These are phyloP conservation scores for Cepaea hortensis DNA, from an alignment of 2,888 invertebrate species.

Conservation along the genomic window DNA sequence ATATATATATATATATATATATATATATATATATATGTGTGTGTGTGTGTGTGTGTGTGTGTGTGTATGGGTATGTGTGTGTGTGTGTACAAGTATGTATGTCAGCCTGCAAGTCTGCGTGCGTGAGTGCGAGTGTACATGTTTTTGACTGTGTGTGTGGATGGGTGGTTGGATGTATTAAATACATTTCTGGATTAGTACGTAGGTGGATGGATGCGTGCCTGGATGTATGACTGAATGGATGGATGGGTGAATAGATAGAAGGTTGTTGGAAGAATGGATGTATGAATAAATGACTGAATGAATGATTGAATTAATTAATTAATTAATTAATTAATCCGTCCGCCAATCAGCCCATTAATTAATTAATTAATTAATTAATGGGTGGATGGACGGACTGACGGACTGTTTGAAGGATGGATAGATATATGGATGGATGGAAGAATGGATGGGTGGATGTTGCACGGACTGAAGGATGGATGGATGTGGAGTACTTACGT, in stretches of 20 bases:
- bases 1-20: no score
- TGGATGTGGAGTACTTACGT: no score
- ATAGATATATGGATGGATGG: neutral
- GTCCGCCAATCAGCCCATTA: neutral
- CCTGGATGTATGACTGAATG: neutral
- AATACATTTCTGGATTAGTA: neutral
- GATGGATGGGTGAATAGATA: neutral
- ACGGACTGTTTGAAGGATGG: neutral
- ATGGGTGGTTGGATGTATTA: neutral
- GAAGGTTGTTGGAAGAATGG: neutral
- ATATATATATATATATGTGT: no score
- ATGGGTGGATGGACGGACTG: neutral
- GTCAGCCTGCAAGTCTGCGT: no score
- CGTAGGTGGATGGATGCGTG: neutral
- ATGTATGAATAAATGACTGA: no score
- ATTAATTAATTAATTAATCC: neutral
- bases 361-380: neutral
- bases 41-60: no score
- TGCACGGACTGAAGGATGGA: no score
- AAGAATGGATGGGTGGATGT: no score
- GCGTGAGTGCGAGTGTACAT: no score
- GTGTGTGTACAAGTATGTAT: no score
- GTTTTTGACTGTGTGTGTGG: neutral
- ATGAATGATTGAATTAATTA: neutral
- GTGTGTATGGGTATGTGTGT: no score